phyloP scores from a whole-genome alignment of 2,797 vertebrate species.

The Chiloscyllium punctatum region DNA sequence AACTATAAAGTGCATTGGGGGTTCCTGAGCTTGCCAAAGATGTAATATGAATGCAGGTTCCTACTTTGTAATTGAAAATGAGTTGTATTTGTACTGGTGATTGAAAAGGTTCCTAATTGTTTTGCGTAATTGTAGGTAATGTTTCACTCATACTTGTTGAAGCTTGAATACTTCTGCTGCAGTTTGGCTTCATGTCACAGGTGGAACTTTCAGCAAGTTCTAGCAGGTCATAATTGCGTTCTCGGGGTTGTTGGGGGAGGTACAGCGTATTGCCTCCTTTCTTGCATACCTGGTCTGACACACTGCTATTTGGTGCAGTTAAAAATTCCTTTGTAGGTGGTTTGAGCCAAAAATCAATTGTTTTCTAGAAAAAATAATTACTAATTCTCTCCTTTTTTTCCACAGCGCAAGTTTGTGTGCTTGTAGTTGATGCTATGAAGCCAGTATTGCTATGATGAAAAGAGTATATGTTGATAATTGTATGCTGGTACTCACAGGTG shows the following conservation, averaged over 20 bases:
- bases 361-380: background rate
- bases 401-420: background rate
- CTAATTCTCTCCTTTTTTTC: background rate
- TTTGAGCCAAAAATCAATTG: background rate
- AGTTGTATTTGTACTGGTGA: background rate
- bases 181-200: constrained; percentile 37
- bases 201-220: background rate
- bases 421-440: background rate
- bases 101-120: background rate
- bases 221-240: background rate
- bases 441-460: background rate
- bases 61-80: background rate
- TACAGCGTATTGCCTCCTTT: background rate
- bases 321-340: background rate
- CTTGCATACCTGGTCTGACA: background rate
- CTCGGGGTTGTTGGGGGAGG: too few relatives aligned
- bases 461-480: background rate
- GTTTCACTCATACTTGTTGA: constrained; percentile 49
- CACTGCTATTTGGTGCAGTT: background rate
- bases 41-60: background rate
- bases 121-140: constrained; percentile 32
- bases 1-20: background rate
- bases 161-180: constrained; percentile 48
- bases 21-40: background rate
- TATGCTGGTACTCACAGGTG: background rate